Evolutionary conservation across 1,140 invertebrate genomes (phyloP), one percentile per base, ranked within the genome.

Genomic region (Capitella teleta): DNA sequence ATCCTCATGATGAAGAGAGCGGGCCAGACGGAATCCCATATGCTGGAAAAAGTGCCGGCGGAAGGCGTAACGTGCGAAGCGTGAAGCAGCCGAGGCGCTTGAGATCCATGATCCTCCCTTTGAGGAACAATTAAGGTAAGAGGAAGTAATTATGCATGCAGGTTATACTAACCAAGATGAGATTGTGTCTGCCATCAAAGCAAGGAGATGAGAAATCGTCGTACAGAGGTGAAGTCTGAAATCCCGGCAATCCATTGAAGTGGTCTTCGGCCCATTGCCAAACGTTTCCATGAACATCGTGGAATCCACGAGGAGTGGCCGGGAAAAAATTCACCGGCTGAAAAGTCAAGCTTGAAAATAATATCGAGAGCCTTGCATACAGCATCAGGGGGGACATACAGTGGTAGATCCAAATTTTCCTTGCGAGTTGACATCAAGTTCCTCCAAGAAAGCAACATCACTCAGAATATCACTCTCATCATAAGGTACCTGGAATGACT

Each of bases 191-290:
- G 6, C 70, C 70, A 56, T 71, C 68, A 59, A 63, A 71, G 54
- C 64, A 69, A 1, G 70, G 67, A 4, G 59, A 55, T 2, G 66
- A 68, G 53, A 66, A 73, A 49, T 71, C 70, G 53, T 70, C 67
- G 55, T 72, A 72, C 6, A 67, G 53, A 28, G 49, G 61, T 51
- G 66, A 60, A 6, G 61, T 64, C 16, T 63, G 34, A 32, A 59
- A 61, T 28, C 57, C 63, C 18, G 52, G 52, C 24, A 71, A 54
- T 26, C 66, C 68, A 55, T 73, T 70, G 51, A 68, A 71, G 53
- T 71, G 63, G 48, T 73, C 70, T 51, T 71, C 70, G 2, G 57
- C 54, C 70, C 70, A 73, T 52, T 69, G 59, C 68, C 67, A 73
- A 1, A 67, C 66, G 51, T 73, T 73, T 5, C 70, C 70, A 52